A percentile compares a stretch with the other conserved stretches of the same genome.
Conservation (phyloP, 2,797 vertebrate species). For the Taenioides sp. region DNA sequence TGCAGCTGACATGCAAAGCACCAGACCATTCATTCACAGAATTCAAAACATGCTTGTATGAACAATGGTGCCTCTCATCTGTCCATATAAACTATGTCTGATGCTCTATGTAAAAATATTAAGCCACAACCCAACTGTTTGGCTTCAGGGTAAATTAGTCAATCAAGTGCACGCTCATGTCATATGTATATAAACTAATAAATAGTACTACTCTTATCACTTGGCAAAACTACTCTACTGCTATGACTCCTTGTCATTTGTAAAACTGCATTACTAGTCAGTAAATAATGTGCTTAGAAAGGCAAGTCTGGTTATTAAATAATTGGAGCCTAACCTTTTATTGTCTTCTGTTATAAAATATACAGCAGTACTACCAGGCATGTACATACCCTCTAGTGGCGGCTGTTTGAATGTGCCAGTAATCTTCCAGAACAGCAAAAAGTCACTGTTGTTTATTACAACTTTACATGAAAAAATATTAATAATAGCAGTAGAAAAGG, state of each 20-base stretch:
- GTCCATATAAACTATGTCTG: slow-evolving; percentile 48
- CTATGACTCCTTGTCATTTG: not conserved
- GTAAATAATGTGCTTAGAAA: not conserved
- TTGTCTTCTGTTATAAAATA: not conserved
- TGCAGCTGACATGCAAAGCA: slow-evolving; percentile 69
- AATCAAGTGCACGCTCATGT: not conserved
- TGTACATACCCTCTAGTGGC: not conserved
- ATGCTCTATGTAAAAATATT: slow-evolving; percentile 33
- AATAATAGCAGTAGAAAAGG: not conserved
- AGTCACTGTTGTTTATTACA: slow-evolving; percentile 51
- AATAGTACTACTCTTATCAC: not conserved
- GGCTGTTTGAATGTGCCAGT: not conserved
- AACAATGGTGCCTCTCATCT: slow-evolving; percentile 57
- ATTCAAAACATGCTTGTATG: slow-evolving; percentile 66
- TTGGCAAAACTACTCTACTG: not conserved
- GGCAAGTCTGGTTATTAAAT: not conserved
- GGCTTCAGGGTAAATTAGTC: slow-evolving; percentile 11
- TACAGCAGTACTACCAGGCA: not conserved
- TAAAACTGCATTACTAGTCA: not conserved
- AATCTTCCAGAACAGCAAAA: not conserved
- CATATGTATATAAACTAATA: not conserved
- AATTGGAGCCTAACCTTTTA: not conserved
- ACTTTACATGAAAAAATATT: slow-evolving; percentile 40
- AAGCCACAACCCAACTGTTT: slow-evolving; percentile 24
- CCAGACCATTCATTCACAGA: slow-evolving; percentile 69